These are phyloP conservation scores for Muschampia plurimacula DNA, from an alignment of 2,888 invertebrate species.

Conservation along the genomic window DNA sequence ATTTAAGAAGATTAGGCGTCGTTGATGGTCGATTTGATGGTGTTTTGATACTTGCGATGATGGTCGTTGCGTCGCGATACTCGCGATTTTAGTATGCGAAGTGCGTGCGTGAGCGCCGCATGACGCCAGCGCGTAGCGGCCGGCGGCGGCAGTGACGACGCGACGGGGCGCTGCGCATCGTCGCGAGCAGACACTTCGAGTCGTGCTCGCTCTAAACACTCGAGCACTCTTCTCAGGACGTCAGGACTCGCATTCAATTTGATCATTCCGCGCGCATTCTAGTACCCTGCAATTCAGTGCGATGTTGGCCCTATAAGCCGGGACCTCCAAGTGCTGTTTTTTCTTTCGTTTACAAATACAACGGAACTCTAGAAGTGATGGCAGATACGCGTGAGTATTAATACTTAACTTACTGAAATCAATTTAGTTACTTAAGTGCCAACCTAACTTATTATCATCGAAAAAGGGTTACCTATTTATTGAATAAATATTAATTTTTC, in stretches of 20 bases:
- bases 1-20: slow-evolving; percentile 72
- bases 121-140: slow-evolving; percentile 69
- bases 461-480: background rate
- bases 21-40: slow-evolving; percentile 47
- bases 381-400: slow-evolving; percentile 58
- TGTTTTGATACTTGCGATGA: slow-evolving; percentile 62
- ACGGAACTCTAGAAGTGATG: slow-evolving; percentile 56
- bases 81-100: slow-evolving; percentile 80
- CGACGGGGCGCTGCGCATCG: slow-evolving; percentile 50
- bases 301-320: slow-evolving; percentile 67
- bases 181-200: slow-evolving; percentile 67
- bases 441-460: background rate
- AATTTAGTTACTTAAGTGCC: background rate
- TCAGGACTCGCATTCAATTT: slow-evolving; percentile 36
- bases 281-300: slow-evolving; percentile 70
- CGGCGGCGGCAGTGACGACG: slow-evolving; percentile 42
- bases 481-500: background rate
- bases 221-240: slow-evolving; percentile 44
- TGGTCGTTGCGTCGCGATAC: slow-evolving; percentile 70
- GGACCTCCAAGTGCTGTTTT: slow-evolving; percentile 30
- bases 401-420: background rate
- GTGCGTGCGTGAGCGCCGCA: slow-evolving; percentile 76
- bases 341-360: slow-evolving; percentile 48
- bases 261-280: slow-evolving; percentile 70
- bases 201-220: slow-evolving; percentile 61